Evolutionary conservation across 2,113 vertebrate species (phyloP), one percentile per base, ranked within the genome.

Genomic region (Entosphenus tridentatus): DNA sequence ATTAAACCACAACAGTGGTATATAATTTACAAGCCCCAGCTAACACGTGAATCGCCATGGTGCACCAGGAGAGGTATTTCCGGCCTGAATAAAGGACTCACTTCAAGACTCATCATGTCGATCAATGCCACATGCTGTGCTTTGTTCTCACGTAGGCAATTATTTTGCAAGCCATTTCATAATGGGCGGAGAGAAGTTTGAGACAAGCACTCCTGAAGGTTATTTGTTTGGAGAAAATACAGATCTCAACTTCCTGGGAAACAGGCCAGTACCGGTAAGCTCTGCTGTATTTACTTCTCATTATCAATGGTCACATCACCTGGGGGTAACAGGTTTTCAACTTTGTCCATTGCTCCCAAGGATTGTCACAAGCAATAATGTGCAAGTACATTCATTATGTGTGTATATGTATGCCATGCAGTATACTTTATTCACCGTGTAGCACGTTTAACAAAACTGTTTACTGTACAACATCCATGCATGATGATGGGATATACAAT

Each of bases 201-300:
- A 98, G 74, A 95, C 89, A 67, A 86, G 88, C 1, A 88, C 95
- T 71, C 93, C 90, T 0, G 93, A 98, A 76, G 91, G 93, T 13
- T 98, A 95, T 80, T 84, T 98, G 72, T 98, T 96, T n/a, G 93
- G 92, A 17, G 93, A 96, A 79, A 98, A 98, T 82, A 90, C 87
- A 3, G 93, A 96, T 76, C 87, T 98, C 74, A 98, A 98, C 81
- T 96, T 98, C 79, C 82, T 98, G 75, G 93, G 92, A 59, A 89
- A 78, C 80, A 84, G 89, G 73, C 93, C 92, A 2, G 88, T 96
- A n/a, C 80, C 82, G 80, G 92, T 96, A 83, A 57, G 79, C 76
- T 18, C 70, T 71, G 56, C 72, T 3, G 39, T 39, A 39, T 39
- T 39, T 7, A 39, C 39, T 5, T 39, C 39, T 39, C 39, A 39